These are phyloP conservation scores for Argyra leucocephala DNA, from an alignment of 2,888 invertebrate species.

Conservation along the genomic window DNA sequence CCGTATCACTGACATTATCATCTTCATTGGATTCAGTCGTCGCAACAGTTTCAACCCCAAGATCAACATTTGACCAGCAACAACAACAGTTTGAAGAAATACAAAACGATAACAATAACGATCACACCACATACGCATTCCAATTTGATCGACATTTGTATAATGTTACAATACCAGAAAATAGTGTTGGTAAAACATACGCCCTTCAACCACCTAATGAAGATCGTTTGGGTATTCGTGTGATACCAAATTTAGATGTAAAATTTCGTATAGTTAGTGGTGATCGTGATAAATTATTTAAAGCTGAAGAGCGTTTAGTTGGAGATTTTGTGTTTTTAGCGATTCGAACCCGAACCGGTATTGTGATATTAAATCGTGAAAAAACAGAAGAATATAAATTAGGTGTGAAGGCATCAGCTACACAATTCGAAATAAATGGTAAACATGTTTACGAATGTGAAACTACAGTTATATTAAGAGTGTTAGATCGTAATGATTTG, in stretches of 20 bases:
- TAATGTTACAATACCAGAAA: slow-evolving; percentile 86
- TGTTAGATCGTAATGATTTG: slow-evolving; percentile 81
- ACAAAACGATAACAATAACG: slow-evolving; percentile 11
- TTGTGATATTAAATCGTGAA: slow-evolving; percentile 87
- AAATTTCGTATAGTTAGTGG: slow-evolving; percentile 81
- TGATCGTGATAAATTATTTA: slow-evolving; percentile 83
- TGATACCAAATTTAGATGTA: slow-evolving; percentile 51
- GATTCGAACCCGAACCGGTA: slow-evolving; percentile 78
- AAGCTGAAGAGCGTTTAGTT: slow-evolving; percentile 77
- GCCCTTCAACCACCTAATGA: slow-evolving; percentile 59
- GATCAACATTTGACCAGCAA: not conserved
- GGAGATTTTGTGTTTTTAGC: slow-evolving; percentile 92
- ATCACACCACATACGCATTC: slow-evolving; percentile 40
- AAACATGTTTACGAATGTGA: slow-evolving; percentile 59
- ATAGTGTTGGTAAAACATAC: slow-evolving; percentile 83
- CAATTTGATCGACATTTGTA: slow-evolving; percentile 65
- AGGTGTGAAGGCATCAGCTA: slow-evolving; percentile 62
- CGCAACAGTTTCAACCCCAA: no score
- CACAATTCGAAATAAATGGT: slow-evolving; percentile 49
- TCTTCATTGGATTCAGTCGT: not conserved
- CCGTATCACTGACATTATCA: not conserved
- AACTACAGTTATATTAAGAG: slow-evolving; percentile 58
- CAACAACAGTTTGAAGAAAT: not conserved
- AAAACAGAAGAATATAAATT: slow-evolving; percentile 73
- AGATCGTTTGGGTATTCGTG: slow-evolving; percentile 69